These are phyloP conservation scores for Petaurus breviceps DNA, from an alignment of 2,113 vertebrate species.

Conservation along the genomic window DNA sequence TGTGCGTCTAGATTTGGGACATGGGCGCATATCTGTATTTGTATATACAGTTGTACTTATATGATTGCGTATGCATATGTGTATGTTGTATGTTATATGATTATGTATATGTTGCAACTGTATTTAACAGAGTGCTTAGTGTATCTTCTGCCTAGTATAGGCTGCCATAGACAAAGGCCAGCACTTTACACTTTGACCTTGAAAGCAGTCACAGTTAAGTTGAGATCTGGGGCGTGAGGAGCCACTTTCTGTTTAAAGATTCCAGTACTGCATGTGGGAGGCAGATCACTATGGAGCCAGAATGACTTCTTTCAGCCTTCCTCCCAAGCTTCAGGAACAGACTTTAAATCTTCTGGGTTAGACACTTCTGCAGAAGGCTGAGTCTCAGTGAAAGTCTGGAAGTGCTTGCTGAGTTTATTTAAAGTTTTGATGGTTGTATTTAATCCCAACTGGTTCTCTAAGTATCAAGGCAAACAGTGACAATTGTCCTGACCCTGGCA, in stretches of 20 bases:
- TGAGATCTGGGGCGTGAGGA: not conserved
- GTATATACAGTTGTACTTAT: not conserved
- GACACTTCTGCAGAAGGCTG: not conserved
- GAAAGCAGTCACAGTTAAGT: not conserved
- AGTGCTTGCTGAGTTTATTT: not conserved
- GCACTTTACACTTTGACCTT: not conserved
- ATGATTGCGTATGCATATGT: not conserved
- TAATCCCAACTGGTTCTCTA: conserved; percentile 8
- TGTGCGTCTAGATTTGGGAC: not conserved
- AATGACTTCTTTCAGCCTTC: not conserved
- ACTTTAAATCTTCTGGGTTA: not conserved
- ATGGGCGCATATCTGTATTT: not conserved
- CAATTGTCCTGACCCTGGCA: conserved; percentile 4
- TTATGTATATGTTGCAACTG: not conserved
- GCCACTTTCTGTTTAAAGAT: not conserved
- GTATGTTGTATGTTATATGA: not conserved
- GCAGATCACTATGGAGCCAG: not conserved
- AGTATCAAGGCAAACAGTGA: conserved; percentile 47
- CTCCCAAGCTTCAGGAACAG: not conserved
- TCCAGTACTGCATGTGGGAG: not conserved
- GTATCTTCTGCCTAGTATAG: not conserved
- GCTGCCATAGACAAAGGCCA: not conserved
- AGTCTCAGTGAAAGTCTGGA: conserved; percentile 20
- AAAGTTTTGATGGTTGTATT: not conserved
- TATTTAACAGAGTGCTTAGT: not conserved